These are phyloP conservation scores for Polypterus senegalus DNA, from an alignment of 2,113 vertebrate genomes.

Conservation along the genomic window DNA sequence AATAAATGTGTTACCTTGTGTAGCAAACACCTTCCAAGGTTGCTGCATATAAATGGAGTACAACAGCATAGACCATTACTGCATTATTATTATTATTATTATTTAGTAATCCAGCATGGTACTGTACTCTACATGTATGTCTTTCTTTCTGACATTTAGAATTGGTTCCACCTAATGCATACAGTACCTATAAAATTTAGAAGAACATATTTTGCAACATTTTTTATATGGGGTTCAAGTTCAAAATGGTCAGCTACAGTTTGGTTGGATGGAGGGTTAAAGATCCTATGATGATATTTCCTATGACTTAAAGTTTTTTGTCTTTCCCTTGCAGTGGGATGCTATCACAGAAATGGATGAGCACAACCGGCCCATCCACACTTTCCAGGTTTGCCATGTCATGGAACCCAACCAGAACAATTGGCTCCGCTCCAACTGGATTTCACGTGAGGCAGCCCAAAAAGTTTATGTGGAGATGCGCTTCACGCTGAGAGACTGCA, in stretches of 20 bases:
- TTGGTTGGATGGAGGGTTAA: neutral
- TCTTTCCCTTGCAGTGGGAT: conserved; percentile 67
- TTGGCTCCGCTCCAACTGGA: conserved; percentile 91
- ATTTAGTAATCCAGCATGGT: no score
- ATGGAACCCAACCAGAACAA: conserved; percentile 96
- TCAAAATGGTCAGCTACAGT: neutral
- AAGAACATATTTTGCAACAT: no score
- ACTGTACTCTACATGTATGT: no score
- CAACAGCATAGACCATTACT: no score
- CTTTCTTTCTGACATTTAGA: no score
- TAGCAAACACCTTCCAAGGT: no score
- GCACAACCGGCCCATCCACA: conserved; percentile 87
- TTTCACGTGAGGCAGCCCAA: conserved; percentile 81
- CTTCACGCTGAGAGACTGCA: conserved; percentile 88
- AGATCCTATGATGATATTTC: neutral
- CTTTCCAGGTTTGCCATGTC: conserved; percentile 90
- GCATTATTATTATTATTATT: no score
- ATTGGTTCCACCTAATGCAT: no score
- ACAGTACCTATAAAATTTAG: no score
- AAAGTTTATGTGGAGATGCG: conserved; percentile 91
- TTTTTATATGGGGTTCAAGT: no score
- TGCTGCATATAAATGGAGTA: no score
- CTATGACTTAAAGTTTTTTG: conserved; percentile 4
- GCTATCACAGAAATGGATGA: conserved; percentile 96
- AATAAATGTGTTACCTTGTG: no score